Base-by-base conservation (phyloP, 2,113 vertebrate genomes). In the Actenoides lindsayi region DNA sequence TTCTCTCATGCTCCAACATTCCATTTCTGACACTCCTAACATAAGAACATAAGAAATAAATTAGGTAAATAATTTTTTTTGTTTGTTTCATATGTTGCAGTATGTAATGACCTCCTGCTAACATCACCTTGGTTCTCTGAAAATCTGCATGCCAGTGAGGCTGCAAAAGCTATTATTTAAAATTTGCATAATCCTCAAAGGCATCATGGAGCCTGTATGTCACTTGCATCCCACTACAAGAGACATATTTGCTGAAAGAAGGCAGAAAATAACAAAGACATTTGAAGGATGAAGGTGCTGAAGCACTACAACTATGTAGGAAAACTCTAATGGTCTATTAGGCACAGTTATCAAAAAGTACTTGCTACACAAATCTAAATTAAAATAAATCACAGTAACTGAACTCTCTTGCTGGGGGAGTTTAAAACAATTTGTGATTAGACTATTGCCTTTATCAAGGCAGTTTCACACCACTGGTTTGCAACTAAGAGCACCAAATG, bases 251-350 rank as follows among this genome's bases (percentile, higher is more conserved):
- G n/a, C 80, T 79, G 57, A 80, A 96, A 89, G 73, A 87, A 33
- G 65, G 60, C 39, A 44, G 37, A 92, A 96, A 94, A 87, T 95
- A 97, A 92, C 62, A 67, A 96, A 74, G 89, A 85, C 59, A 17
- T 83, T 87, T 98, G 96, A 97, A 97, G 97, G 96, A 96, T 94
- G 92, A 96, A 96, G 87, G 94, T 97, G 90, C 94, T 83, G 97
- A 96, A 97, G 84, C 10, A 20, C 93, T 95, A 91, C 90, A 94
- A 56, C 89, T 96, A 39, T 90, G 91, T 94, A 87, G 93, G 94
- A 97, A 94, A 93, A 50, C 80, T 88, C 88, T 76, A 84, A 97
- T 82, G 83, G 89, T 95, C 96, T 96, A 59, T 98, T 96, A 95
- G 89, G 74, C 81, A 94, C 89, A 91, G 81, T 94, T 95, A 95